A percentile compares a stretch with the other conserved stretches of the same genome.
These are phyloP conservation scores for Tachina lurida DNA, from an alignment of 2,888 invertebrate genomes.

Conservation along the genomic window DNA sequence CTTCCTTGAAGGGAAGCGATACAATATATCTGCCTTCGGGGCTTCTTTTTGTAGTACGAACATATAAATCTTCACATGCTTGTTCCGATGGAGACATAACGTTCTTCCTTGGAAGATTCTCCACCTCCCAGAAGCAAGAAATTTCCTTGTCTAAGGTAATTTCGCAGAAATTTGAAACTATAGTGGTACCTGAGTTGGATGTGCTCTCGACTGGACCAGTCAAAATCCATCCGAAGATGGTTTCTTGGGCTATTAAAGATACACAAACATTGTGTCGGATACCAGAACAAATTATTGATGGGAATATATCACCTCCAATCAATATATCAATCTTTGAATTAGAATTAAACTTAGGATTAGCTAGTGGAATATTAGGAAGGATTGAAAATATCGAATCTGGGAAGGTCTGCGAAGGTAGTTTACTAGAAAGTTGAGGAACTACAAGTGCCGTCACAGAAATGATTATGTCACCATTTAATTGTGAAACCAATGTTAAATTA, in stretches of 20 bases:
- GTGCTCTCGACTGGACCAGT: conserved; percentile 30
- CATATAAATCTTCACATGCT: conserved; percentile 2
- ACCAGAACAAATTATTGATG: conserved; percentile 2
- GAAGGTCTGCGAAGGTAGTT: conserved; percentile 31
- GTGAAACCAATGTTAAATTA: conserved; percentile 23
- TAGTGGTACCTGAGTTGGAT: conserved; percentile 9
- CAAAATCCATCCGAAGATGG: conserved; percentile 32
- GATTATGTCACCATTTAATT: neutral
- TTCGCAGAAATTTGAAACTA: conserved; percentile 28
- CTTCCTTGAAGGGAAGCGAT: neutral
- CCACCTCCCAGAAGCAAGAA: conserved; percentile 46
- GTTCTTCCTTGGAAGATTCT: conserved; percentile 18
- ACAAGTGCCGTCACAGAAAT: conserved; percentile 48
- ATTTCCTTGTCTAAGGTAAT: conserved; percentile 50
- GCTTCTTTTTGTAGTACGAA: neutral
- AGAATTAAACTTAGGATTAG: conserved; percentile 12
- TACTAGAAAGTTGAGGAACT: conserved; percentile 47
- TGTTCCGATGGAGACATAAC: neutral
- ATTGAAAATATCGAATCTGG: neutral
- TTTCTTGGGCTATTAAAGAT: conserved; percentile 45
- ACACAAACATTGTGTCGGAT: conserved; percentile 22
- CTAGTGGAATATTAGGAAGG: neutral
- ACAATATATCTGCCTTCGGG: neutral
- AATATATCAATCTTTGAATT: conserved; percentile 11
- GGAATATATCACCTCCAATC: conserved; percentile 21